Evolutionary conservation across 2,797 vertebrate genomes (phyloP).

Genomic region (Danio choprae): DNA sequence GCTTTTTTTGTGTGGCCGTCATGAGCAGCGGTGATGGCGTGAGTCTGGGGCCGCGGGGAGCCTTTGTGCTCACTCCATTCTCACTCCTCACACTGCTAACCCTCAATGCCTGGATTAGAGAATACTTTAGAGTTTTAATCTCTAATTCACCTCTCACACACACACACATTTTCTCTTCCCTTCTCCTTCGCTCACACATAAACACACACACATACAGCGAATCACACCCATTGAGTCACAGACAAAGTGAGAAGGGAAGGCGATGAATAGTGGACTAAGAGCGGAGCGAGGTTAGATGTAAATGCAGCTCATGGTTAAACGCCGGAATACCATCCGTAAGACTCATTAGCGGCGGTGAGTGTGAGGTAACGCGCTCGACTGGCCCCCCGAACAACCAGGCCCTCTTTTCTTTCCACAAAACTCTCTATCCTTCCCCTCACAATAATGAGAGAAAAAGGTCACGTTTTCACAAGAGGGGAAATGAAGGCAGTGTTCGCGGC

Average conservation of each 20-base stretch:
- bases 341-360: conserved; percentile 71
- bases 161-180: conserved; percentile 30
- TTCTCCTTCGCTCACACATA: conserved; percentile 13
- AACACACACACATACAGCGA: conserved; percentile 59
- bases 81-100: conserved; percentile 72
- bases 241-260: conserved; percentile 56
- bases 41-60: conserved; percentile 71
- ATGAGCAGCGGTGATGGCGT: conserved; percentile 71
- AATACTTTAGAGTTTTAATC: conserved; percentile 77
- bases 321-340: conserved; percentile 60
- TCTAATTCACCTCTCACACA: conserved; percentile 70
- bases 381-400: conserved; percentile 45
- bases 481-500: conserved; percentile 84
- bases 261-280: conserved; percentile 61
- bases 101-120: conserved; percentile 79
- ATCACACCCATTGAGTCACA: conserved; percentile 57
- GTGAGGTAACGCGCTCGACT: conserved; percentile 65
- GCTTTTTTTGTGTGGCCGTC: conserved; percentile 69
- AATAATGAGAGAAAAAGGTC: conserved; percentile 92
- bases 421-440: conserved; percentile 55
- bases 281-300: conserved; percentile 63
- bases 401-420: conserved; percentile 70
- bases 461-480: conserved; percentile 81
- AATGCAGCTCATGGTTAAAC: conserved; percentile 62
- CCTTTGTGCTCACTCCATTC: conserved; percentile 75